A percentile compares a stretch with the other conserved stretches of the same genome.
Conservation (phyloP, 2,113 vertebrate species). For the Hylia prasina region DNA sequence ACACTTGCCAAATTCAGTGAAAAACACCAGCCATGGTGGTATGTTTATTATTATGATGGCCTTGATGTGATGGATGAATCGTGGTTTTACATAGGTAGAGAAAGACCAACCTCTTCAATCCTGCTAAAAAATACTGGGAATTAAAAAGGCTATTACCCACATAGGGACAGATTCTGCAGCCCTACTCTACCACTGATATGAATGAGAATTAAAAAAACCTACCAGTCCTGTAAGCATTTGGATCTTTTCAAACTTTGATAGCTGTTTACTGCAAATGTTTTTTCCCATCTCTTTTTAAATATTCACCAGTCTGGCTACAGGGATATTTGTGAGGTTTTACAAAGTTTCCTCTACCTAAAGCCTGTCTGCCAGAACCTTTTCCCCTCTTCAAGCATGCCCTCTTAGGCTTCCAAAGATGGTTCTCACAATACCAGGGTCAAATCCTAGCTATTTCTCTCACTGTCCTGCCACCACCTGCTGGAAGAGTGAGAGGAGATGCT, state of each 20-base stretch:
- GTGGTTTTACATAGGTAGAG: neutral
- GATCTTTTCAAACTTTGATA: neutral
- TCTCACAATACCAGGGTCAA: neutral
- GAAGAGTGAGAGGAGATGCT: neutral
- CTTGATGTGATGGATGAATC: neutral
- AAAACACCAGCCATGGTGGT: neutral
- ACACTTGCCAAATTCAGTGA: neutral
- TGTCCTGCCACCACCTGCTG: neutral
- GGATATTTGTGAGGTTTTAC: neutral
- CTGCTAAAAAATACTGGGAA: neutral
- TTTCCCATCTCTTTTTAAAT: neutral
- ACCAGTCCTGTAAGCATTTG: neutral
- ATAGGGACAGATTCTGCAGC: neutral
- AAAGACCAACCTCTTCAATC: neutral
- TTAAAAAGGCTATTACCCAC: neutral
- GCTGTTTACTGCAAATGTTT: neutral
- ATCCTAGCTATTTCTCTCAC: neutral
- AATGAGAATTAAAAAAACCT: neutral
- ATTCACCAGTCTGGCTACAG: neutral
- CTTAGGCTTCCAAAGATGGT: neutral
- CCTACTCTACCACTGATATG: neutral
- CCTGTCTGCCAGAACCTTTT: neutral
- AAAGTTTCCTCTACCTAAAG: neutral
- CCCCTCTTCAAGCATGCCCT: neutral
- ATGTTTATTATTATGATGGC: constrained; percentile 1